Conservation (phyloP, 1,140 invertebrate genomes). For the Aleiodes sp. region DNA sequence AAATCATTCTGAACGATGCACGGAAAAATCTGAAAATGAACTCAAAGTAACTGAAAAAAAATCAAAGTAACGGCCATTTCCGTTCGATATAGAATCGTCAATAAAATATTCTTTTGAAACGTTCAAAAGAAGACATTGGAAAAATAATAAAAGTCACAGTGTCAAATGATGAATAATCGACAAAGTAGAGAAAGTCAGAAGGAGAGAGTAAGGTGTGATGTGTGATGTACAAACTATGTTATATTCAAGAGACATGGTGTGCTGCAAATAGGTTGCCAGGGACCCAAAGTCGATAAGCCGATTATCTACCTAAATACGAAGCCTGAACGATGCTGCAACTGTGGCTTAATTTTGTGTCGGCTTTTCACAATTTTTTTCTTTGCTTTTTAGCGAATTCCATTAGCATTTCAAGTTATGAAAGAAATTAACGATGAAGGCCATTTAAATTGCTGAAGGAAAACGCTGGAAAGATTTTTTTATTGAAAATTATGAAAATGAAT, state of each 20-base stretch:
- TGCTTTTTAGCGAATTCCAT: slow-evolving; percentile 10
- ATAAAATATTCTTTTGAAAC: too few relatives aligned
- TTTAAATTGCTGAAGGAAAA: too few relatives aligned
- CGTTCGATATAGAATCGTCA: too few relatives aligned
- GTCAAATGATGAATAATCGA: not conserved
- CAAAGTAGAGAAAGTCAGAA: not conserved
- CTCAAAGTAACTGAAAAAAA: too few relatives aligned
- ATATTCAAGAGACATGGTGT: slow-evolving; percentile 45
- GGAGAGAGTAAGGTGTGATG: not conserved
- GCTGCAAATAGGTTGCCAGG: slow-evolving; percentile 54
- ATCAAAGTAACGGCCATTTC: too few relatives aligned
- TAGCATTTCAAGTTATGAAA: not conserved
- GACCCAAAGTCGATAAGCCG: slow-evolving; percentile 59
- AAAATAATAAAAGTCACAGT: not conserved
- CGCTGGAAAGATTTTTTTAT: too few relatives aligned
- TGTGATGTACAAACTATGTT: not conserved
- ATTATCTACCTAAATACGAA: slow-evolving; percentile 66
- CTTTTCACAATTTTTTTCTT: slow-evolving; percentile 35
- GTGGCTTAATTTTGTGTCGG: slow-evolving; percentile 61
- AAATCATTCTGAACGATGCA: too few relatives aligned
- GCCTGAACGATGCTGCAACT: slow-evolving; percentile 56
- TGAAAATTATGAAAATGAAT: too few relatives aligned
- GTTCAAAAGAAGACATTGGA: too few relatives aligned
- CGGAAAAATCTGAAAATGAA: too few relatives aligned
- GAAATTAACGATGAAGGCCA: too few relatives aligned